These are phyloP conservation scores for Gallinago jamesoni DNA, from an alignment of 2,113 vertebrate species.

Conservation along the genomic window DNA sequence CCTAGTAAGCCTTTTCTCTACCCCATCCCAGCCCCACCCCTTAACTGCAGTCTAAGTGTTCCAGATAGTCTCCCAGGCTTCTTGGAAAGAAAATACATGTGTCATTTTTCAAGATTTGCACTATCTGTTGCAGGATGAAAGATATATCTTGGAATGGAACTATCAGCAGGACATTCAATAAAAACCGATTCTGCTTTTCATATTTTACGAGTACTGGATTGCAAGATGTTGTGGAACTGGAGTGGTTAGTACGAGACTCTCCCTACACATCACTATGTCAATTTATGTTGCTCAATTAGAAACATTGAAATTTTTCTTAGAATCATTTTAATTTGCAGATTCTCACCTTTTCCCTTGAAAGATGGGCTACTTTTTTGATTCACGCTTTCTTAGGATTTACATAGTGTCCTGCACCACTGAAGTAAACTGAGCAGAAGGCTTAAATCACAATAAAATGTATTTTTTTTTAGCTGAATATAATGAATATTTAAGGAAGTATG, in stretches of 20 bases:
- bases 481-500: background rate
- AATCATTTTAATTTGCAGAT: background rate
- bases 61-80: background rate
- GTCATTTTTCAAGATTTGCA: background rate
- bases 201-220: background rate
- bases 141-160: no score
- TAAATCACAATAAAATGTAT: background rate
- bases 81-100: background rate
- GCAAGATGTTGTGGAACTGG: background rate
- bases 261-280: background rate
- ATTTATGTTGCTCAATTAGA: background rate
- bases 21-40: accelerated
- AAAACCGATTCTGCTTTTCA: background rate
- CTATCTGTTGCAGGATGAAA: background rate
- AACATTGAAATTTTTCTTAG: background rate
- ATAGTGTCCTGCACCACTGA: background rate
- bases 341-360: background rate
- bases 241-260: background rate
- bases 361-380: background rate
- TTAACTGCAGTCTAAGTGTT: background rate
- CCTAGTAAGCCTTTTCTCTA: background rate
- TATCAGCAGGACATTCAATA: background rate
- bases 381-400: background rate
- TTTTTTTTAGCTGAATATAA: background rate
- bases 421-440: background rate